Evolutionary conservation across 1,140 invertebrate genomes (phyloP).

Genomic region (Anthonomus grandis): DNA sequence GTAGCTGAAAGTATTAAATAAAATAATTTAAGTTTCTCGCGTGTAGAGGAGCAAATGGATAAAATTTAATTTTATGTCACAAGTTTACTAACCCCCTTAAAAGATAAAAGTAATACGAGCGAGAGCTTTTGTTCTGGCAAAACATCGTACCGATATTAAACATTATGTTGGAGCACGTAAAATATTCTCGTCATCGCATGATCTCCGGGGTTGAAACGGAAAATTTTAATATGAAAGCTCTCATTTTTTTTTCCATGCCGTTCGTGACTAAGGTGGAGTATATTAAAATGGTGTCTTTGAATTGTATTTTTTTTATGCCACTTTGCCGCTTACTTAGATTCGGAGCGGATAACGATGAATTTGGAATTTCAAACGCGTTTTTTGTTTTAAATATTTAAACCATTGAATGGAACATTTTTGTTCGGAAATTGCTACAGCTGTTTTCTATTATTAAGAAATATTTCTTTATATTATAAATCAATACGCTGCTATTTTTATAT

Average conservation of each 20-base stretch:
- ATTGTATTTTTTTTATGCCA: constrained; percentile 6
- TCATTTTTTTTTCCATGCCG: constrained; percentile 9
- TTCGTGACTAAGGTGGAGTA: constrained; percentile 16
- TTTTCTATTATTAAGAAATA: too few species aligned
- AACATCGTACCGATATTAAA: constrained; percentile 21
- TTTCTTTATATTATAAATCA: too few species aligned
- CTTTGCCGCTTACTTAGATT: too few species aligned
- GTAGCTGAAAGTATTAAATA: too few species aligned
- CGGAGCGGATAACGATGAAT: too few species aligned
- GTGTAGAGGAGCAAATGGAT: constrained; percentile 3
- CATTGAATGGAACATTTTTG: too few species aligned
- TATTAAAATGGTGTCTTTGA: constrained; percentile 3
- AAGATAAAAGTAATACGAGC: constrained; percentile 20
- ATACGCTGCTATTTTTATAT: too few species aligned
- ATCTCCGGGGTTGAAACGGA: constrained; percentile 16
- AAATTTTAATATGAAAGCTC: constrained; percentile 18
- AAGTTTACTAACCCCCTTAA: constrained; percentile 5
- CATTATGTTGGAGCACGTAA: constrained; percentile 23
- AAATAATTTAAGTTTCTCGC: constrained; percentile 1
- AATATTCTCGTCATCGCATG: constrained; percentile 21
- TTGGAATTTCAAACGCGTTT: too few species aligned
- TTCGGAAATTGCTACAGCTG: too few species aligned
- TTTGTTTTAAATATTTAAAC: too few species aligned
- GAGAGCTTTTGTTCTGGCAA: constrained; percentile 17
- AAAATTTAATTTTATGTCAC: constrained; percentile 11